Percentiles rank a stretch among this genome's conserved stretches.
phyloP scores from a whole-genome alignment of 2,797 vertebrate species.

The Valencia hispanica region DNA sequence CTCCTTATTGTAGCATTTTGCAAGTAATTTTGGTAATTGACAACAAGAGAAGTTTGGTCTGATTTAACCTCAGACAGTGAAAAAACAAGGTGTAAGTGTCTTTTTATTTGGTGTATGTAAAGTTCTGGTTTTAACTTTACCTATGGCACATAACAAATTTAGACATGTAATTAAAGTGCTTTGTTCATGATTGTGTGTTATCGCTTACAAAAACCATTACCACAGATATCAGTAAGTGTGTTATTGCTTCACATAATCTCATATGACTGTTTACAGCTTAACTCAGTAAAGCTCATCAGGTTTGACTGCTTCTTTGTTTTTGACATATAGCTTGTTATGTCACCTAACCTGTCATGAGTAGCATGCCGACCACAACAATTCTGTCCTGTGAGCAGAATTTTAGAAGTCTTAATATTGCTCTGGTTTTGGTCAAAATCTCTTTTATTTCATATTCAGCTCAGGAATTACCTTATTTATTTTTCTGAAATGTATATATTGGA shows the following conservation, averaged over 20 bases:
- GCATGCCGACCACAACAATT: neutral
- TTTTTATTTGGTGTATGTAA: neutral
- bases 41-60: neutral
- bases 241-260: neutral
- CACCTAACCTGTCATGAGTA: neutral
- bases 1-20: neutral
- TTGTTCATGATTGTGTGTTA: neutral
- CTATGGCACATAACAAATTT: too few species aligned
- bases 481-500: neutral
- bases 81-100: neutral
- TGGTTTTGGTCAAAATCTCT: neutral
- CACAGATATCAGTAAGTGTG: neutral
- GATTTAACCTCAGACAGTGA: neutral
- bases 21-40: neutral
- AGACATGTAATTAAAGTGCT: neutral
- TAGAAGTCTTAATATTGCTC: neutral
- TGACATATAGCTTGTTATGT: neutral
- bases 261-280: neutral
- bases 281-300: neutral
- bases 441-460: neutral
- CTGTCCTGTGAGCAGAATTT: neutral
- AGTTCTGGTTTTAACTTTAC: neutral
- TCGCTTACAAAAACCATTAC: neutral
- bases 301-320: constrained; percentile 1
- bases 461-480: too few species aligned